Percentiles rank a stretch among this genome's conserved stretches.
phyloP scores from a whole-genome alignment of 2,113 vertebrate species.

The Ornithorhynchus anatinus region DNA sequence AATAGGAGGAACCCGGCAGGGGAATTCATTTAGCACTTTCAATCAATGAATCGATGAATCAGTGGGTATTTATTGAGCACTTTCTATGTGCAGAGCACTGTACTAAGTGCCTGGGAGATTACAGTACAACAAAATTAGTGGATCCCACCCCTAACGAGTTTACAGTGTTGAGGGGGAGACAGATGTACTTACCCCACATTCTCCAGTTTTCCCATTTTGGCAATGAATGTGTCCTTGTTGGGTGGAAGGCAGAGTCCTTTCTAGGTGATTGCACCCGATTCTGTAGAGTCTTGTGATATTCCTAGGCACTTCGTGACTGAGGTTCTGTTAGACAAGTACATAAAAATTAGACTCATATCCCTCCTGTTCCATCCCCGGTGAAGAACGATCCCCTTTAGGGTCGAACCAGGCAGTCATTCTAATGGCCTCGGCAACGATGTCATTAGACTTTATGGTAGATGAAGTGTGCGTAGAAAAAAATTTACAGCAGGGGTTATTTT shows the following conservation, averaged over 20 bases:
- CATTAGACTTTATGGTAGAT: constrained; percentile 12
- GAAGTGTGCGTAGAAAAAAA: constrained; percentile 11
- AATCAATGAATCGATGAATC: too few species aligned
- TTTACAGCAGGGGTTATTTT: constrained; percentile 16
- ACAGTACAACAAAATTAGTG: too few species aligned
- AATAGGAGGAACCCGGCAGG: too few species aligned
- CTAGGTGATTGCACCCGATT: not conserved
- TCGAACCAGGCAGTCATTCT: not conserved
- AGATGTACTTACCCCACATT: too few species aligned
- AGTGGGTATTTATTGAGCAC: too few species aligned
- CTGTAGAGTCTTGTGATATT: not conserved
- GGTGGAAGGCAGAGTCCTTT: not conserved
- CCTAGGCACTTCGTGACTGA: not conserved
- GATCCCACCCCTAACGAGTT: too few species aligned
- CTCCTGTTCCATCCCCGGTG: not conserved
- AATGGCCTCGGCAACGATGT: not conserved
- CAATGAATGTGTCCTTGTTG: too few species aligned
- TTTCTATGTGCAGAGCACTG: too few species aligned
- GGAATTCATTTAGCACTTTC: too few species aligned
- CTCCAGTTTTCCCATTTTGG: too few species aligned
- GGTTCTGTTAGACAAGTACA: not conserved
- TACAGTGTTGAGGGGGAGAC: too few species aligned
- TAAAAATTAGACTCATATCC: not conserved
- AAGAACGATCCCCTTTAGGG: not conserved
- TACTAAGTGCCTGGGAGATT: too few species aligned